Evolutionary conservation across 2,113 vertebrate genomes (phyloP).

Genomic region (Barnardius zonarius): DNA sequence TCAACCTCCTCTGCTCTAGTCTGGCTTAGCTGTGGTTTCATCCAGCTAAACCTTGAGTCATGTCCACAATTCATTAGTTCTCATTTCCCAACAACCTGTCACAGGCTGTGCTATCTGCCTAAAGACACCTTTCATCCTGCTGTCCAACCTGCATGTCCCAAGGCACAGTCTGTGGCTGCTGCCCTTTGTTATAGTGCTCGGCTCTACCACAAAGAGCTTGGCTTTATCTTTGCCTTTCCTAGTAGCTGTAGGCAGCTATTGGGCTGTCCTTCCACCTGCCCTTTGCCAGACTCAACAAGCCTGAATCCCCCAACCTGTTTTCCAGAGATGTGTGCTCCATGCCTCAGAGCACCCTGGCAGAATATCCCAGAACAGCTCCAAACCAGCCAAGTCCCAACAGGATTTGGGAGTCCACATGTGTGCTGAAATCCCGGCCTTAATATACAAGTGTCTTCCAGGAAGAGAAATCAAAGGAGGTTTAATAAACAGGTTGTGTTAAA

Average conservation of each 20-base stretch:
- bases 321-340: background rate
- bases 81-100: background rate
- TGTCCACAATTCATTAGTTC: background rate
- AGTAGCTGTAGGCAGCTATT: background rate
- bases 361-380: background rate
- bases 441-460: background rate
- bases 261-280: background rate
- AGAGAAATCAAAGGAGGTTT: background rate
- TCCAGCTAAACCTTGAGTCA: background rate
- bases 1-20: background rate
- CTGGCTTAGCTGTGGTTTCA: background rate
- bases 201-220: background rate
- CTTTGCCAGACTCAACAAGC: background rate
- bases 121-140: background rate
- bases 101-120: background rate
- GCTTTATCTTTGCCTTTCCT: background rate
- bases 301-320: background rate
- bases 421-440: background rate
- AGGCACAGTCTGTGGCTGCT: background rate
- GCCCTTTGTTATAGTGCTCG: background rate
- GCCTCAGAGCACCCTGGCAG: background rate
- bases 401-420: background rate
- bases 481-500: background rate
- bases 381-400: background rate
- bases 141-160: background rate